Base-by-base conservation (phyloP, 2,797 vertebrate species). In the Anguilla pacifica region DNA sequence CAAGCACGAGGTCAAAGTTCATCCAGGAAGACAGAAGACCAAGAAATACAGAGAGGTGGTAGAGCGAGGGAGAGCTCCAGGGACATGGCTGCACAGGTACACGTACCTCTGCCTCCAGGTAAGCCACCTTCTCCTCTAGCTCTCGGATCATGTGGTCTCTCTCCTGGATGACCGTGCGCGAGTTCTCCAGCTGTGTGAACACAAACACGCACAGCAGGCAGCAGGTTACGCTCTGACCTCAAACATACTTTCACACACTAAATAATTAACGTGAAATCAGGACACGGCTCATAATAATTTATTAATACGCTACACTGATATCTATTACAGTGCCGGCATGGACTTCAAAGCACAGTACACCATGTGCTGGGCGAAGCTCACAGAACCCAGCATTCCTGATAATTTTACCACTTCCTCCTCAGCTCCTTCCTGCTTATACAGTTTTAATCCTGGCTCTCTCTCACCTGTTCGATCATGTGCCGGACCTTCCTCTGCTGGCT, bases 381-480 rank as follows among this genome's bases (percentile, higher is more conserved):
- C 90, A 93, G 82, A 79, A 25, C 0, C 87, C 88, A 88, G 17
- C 83, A 51, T 86, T 59, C 83, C 55, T 86, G 22, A n/a, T 6
- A 28, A 67, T n/a, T 67, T 5, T 5, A n/a, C 13, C 15, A 22
- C 9, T 85, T 86, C 88, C 7, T n/a, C 89, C 51, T 61, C 59
- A 89, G 90, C 88, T 81, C 88, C 67, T 59, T 64, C 79, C 67
- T 49, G 15, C 67, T 55, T 85, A 2, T 74, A 19, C 83, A 83
- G 83, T 49, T 87, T 74, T 85, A 5, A 9, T 28, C 11, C 86
- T 13, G 4, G 0, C 28, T 22, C 72, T 35, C 87, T 81, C 28
- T 84, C 88, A 99, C 98, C 98, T 99, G 98, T 92, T 99, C 97
- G 0, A 99, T 99, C 98, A 99, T 99, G 88, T 98, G 97, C 35